Conservation (phyloP, 2,888 invertebrate genomes). For the Epirrita christyi region DNA sequence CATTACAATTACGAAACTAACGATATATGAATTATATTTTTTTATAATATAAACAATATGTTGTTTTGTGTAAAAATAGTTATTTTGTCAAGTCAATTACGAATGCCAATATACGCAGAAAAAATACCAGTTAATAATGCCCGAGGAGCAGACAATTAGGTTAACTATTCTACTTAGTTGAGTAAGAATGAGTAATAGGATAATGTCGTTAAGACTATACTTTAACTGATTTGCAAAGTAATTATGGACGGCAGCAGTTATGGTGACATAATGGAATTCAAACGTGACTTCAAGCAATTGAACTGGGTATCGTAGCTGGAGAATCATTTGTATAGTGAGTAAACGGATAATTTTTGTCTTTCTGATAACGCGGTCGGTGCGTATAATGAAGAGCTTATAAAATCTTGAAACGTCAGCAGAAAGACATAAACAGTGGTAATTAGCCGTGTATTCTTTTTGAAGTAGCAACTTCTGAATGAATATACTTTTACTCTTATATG, state of each 20-base stretch:
- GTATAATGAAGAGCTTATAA: too few species aligned
- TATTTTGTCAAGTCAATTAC: constrained; percentile 69
- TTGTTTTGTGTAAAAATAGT: constrained; percentile 80
- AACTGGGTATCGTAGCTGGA: too few species aligned
- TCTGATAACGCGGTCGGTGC: too few species aligned
- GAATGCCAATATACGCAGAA: constrained; percentile 44
- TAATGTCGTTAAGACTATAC: constrained; percentile 52
- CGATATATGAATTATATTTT: constrained; percentile 69
- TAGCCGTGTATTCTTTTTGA: too few species aligned
- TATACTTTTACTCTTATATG: too few species aligned
- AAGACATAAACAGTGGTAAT: too few species aligned
- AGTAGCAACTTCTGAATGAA: too few species aligned
- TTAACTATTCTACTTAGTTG: neutral
- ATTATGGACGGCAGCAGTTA: constrained; percentile 75
- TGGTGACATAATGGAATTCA: constrained; percentile 33
- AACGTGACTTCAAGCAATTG: constrained; percentile 24
- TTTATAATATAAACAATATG: constrained; percentile 63
- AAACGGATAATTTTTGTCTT: too few species aligned
- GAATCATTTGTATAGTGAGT: too few species aligned
- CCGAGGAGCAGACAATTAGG: constrained; percentile 51
- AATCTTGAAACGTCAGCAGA: too few species aligned
- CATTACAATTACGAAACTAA: constrained; percentile 77
- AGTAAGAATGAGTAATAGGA: constrained; percentile 46
- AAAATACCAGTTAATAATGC: constrained; percentile 58
- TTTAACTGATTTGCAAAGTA: constrained; percentile 70